Evolutionary conservation across 1,140 invertebrate species (phyloP), one percentile per base, ranked within the genome.

Genomic region (Ostrea denselamellosa): DNA sequence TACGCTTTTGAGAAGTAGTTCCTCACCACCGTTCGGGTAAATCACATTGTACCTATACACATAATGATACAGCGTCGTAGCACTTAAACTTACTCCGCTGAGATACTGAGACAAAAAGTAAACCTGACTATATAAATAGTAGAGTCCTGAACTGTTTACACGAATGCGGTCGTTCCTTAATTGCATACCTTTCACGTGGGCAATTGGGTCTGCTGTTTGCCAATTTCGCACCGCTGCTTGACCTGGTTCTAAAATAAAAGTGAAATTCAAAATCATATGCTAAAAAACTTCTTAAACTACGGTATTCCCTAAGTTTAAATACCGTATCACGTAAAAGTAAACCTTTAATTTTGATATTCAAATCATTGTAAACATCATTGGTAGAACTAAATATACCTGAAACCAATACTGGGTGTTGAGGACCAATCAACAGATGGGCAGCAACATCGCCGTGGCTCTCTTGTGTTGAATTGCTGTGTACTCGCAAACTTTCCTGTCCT

Each of bases 41-140:
- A 88, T 87, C n/a, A 87, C 51, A 25, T 90, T 90, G 44, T 71
- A 88, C 65, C 89, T 56, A 53, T 90, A 88, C 5, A 90, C 77
- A 22, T 87, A 90, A 44, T 90, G 89, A 68, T 87, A 90, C 2
- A 90, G 54, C 8, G 87, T 62, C 44, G 86, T 65, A 8, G 89
- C 28, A 8, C 53, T 28, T 44, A 54, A 34, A 58, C 71, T 25
- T 14, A 17, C 22, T 62, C 34, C 28, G 77, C 17, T 14, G 25
- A 81, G 12, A 19, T 81, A 53, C 34, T 84, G 65, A 12, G 77
- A 87, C 68, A 88, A 71, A 62, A 90, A 90, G 22, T 83, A 87
- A 7, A 90, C 65, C 22, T 88, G 89, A 52, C 89, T 90, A 56
- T 90, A 90, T 51, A 90, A 51, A 68, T 84, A 88, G 62, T 90